Base-by-base conservation (phyloP, 2,888 invertebrate species). In the Erebia palarica region DNA sequence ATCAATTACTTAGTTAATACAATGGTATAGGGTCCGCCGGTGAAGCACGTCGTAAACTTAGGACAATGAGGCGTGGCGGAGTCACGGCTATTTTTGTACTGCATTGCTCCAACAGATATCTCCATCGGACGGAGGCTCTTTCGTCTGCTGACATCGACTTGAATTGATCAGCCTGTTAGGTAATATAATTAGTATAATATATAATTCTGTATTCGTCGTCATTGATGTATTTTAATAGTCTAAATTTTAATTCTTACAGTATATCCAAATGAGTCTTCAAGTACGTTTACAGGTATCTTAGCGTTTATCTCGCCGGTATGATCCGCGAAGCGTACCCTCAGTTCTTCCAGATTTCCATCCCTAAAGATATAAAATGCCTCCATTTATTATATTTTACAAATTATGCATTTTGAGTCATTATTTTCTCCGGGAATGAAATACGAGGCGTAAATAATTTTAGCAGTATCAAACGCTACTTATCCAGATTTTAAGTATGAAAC, bases 271-370 rank as follows among this genome's bases (percentile, higher is more conserved):
- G 95, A 84, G n/a, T 91, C 91, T 81, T 95, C 95, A 1, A 96
- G 94, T 59, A 93, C 85, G 69, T 87, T 86, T n/a, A 95, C 91
- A 36, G 93, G 94, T 11, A 96, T 86, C 11, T 94, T 91, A 65
- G 95, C 95, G 0, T 86, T 82, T 18, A 96, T 77, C 42, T 95
- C 95, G 10, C 96, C 96, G 0, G 96, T 96, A 75, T 96, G 96
- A 83, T 96, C 96, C 10, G 95, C 92, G 55, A 96, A 88, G 4
- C 94, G 94, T 1, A 96, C 88, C 68, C 92, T 92, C n/a, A 96
- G 86, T 78, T 96, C 95, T 72, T 91, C 90, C 69, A 78, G 80
- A 72, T 82, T 83, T 14, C 58, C 73, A 18, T 84, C 81, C 58
- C 88, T 88, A 51, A 11, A 70, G 27, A 59, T 1, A n/a, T 63